Conservation (phyloP, 1,140 invertebrate species). For the Heterodera schachtii region DNA sequence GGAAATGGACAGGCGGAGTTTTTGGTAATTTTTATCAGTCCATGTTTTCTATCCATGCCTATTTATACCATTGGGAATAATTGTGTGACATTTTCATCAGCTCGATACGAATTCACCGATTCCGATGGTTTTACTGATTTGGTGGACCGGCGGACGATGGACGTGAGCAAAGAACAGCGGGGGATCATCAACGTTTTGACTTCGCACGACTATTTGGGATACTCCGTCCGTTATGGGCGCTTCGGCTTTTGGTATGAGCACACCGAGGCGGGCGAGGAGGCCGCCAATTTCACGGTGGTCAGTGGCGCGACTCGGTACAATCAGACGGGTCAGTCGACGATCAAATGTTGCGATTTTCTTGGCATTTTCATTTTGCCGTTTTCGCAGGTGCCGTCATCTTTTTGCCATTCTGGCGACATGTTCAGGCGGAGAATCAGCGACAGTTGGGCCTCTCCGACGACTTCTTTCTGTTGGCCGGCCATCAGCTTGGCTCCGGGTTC, state of each 20-base stretch:
- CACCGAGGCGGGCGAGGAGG: neutral
- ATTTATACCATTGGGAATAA: too few species aligned
- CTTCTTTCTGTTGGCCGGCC: conserved; percentile 53
- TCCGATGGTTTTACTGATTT: conserved; percentile 45
- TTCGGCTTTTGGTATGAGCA: conserved; percentile 58
- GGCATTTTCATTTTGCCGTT: neutral
- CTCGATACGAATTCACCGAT: conserved; percentile 46
- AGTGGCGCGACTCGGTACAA: conserved; percentile 59
- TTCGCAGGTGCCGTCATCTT: conserved; percentile 55
- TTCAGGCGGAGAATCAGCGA: conserved; percentile 46
- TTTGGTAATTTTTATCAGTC: conserved; percentile 6
- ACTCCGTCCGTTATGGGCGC: conserved; percentile 59
- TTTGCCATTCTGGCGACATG: conserved; percentile 53
- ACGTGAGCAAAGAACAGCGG: conserved; percentile 49
- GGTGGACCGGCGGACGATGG: conserved; percentile 57
- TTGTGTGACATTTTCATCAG: conserved; percentile 27
- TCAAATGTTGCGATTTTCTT: neutral
- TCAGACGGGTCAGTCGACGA: conserved; percentile 43
- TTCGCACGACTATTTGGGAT: conserved; percentile 61
- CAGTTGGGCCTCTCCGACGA: conserved; percentile 47
- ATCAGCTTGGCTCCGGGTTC: conserved; percentile 60
- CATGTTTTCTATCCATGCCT: neutral
- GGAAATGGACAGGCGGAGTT: conserved; percentile 64
- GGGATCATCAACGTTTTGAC: conserved; percentile 48
- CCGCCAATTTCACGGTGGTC: conserved; percentile 55